Conservation (phyloP, 2,113 vertebrate species). For the Chaenogobius annularis region DNA sequence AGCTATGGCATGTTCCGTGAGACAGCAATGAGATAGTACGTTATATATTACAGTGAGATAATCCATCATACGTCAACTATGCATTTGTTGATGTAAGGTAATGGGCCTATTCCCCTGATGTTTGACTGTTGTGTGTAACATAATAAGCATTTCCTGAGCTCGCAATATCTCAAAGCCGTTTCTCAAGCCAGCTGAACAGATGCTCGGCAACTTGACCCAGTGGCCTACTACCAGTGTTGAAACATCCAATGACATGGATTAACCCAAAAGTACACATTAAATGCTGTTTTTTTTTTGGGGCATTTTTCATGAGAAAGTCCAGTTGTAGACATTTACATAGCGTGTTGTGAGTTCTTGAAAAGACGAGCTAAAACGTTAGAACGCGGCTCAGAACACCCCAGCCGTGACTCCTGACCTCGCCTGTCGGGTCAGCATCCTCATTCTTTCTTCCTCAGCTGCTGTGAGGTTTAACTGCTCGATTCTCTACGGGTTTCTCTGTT, state of each 20-base stretch:
- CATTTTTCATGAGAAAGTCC: not conserved
- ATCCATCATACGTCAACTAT: not conserved
- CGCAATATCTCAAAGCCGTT: conserved; percentile 32
- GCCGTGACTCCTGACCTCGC: conserved; percentile 41
- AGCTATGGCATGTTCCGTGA: not conserved
- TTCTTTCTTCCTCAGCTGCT: conserved; percentile 52
- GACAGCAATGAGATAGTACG: not conserved
- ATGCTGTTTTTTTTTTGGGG: not conserved
- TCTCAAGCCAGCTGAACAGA: conserved; percentile 26
- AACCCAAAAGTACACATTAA: conserved; percentile 1
- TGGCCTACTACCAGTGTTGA: conserved; percentile 32
- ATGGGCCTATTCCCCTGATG: not conserved
- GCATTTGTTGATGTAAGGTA: not conserved
- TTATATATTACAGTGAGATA: not conserved
- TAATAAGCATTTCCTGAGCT: conserved; percentile 6
- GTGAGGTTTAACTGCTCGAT: conserved; percentile 31
- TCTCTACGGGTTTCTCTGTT: not conserved
- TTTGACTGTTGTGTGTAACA: not conserved
- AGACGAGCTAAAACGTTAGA: not conserved
- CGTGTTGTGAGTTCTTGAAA: not conserved
- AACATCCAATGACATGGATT: not conserved
- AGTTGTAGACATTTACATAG: not conserved
- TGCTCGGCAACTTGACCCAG: conserved; percentile 43
- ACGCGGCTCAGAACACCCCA: conserved; percentile 12
- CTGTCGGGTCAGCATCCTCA: conserved; percentile 43